Conservation (phyloP, 2,113 vertebrate genomes). For the Stegastes partitus region DNA sequence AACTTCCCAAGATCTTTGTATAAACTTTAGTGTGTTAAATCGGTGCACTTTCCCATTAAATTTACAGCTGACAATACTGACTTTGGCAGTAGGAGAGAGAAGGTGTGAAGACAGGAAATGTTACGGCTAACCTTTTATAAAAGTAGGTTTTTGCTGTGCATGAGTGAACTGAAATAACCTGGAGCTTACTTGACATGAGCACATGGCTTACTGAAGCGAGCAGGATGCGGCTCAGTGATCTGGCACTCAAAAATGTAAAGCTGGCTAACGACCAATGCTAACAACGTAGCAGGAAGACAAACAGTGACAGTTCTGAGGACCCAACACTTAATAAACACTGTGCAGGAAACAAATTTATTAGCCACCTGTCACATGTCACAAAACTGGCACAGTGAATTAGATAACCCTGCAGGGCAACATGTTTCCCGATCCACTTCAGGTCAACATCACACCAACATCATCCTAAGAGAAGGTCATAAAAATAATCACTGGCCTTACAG, state of each 20-base stretch:
- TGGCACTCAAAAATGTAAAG: background rate
- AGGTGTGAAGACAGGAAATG: background rate
- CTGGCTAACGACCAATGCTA: background rate
- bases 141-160: background rate
- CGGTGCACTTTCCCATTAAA: too few species aligned
- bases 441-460: background rate
- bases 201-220: background rate
- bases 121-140: background rate
- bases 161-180: slow-evolving; percentile 9
- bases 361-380: background rate
- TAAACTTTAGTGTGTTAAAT: background rate
- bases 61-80: background rate
- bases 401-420: background rate
- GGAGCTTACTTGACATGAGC: slow-evolving; percentile 9
- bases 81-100: background rate
- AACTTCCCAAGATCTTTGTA: background rate
- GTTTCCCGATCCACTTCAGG: background rate
- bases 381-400: background rate
- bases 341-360: background rate
- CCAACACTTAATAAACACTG: background rate
- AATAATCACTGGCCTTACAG: slow-evolving; percentile 25
- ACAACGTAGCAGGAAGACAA: slow-evolving; percentile 28
- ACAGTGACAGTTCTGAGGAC: background rate
- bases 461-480: slow-evolving; percentile 10
- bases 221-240: background rate